A percentile compares a stretch with the other conserved stretches of the same genome.
These are phyloP conservation scores for Thalassarche chlororhynchos DNA, from an alignment of 2,113 vertebrate species.

Conservation along the genomic window DNA sequence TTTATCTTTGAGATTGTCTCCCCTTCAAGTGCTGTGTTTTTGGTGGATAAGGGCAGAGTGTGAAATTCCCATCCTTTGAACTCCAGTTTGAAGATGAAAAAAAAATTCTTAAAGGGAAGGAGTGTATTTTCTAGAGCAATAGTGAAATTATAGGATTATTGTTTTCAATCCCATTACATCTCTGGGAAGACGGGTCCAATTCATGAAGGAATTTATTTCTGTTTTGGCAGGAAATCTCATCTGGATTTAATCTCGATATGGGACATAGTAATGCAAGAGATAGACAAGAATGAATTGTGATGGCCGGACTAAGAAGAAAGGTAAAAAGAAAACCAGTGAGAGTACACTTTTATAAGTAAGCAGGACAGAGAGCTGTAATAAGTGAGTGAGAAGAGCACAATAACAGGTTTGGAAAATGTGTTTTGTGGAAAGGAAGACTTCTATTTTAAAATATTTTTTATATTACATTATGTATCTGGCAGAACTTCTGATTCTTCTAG, in stretches of 20 bases:
- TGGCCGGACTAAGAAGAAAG: not conserved
- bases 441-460: slow-evolving; percentile 26
- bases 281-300: not conserved
- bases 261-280: not conserved
- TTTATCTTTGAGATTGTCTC: not conserved
- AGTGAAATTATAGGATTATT: not conserved
- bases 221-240: not conserved
- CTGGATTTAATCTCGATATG: not conserved
- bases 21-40: not conserved
- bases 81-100: not conserved
- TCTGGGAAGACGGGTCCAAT: not conserved
- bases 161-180: not conserved
- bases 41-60: not conserved
- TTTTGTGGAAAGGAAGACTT: slow-evolving; percentile 27
- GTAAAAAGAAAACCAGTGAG: not conserved
- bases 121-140: not conserved
- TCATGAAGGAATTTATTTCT: not conserved
- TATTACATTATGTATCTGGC: slow-evolving; percentile 20
- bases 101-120: not conserved
- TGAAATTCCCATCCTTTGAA: not conserved
- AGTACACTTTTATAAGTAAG: not conserved
- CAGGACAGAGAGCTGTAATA: not conserved
- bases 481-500: not conserved
- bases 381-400: not conserved
- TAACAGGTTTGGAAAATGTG: slow-evolving; percentile 15